These are phyloP conservation scores for Caenorhabditis doughertyi DNA, from an alignment of 2,888 invertebrate species.

Conservation along the genomic window DNA sequence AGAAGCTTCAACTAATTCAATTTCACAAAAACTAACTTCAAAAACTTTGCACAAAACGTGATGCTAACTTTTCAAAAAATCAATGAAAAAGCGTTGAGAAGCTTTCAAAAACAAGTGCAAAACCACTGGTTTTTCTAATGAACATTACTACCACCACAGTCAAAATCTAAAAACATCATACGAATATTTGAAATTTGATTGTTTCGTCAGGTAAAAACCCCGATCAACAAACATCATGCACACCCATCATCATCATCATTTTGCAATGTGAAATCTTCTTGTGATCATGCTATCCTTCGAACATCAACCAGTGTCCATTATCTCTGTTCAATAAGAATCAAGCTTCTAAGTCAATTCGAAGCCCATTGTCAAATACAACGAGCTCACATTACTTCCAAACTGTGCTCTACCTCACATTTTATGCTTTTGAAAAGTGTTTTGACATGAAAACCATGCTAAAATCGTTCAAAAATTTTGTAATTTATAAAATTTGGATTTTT, in stretches of 20 bases:
- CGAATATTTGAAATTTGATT: neutral
- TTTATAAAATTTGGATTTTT: neutral
- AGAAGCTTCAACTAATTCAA: slow-evolving; percentile 23
- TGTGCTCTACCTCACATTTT: slow-evolving; percentile 26
- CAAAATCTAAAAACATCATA: slow-evolving; percentile 9
- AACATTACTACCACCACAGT: slow-evolving; percentile 50
- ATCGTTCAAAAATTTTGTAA: neutral
- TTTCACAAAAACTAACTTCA: slow-evolving; percentile 5
- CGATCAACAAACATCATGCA: slow-evolving; percentile 61
- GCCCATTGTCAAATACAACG: slow-evolving; percentile 25
- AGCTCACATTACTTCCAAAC: slow-evolving; percentile 49
- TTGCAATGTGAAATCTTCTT: neutral
- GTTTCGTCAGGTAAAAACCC: slow-evolving; percentile 47
- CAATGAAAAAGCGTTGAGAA: slow-evolving; percentile 39
- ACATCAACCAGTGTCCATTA: neutral
- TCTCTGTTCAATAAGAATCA: slow-evolving; percentile 27
- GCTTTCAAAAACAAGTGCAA: slow-evolving; percentile 50
- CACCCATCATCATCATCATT: slow-evolving; percentile 48
- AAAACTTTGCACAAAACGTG: neutral
- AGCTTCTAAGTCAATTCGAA: slow-evolving; percentile 8
- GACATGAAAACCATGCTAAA: slow-evolving; percentile 6
- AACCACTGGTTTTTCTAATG: slow-evolving; percentile 29
- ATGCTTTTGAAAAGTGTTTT: neutral
- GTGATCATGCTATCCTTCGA: slow-evolving; percentile 10
- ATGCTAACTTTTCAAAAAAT: neutral